Evolutionary conservation across 1,140 invertebrate genomes (phyloP), one percentile per base, ranked within the genome.

Genomic region (Drosophila arawakana): DNA sequence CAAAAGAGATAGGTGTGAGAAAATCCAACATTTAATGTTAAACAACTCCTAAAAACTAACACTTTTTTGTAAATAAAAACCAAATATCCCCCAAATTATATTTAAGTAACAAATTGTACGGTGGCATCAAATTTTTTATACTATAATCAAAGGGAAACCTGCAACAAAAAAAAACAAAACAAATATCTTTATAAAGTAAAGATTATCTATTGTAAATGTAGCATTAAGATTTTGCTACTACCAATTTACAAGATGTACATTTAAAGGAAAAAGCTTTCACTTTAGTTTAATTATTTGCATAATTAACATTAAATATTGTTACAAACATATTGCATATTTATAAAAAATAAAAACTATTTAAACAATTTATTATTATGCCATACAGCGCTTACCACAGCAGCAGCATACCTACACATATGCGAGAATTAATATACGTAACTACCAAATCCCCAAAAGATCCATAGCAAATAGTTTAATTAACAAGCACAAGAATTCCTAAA

Each of bases 281-380:
- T 88, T 88, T 88, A 88, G 83, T 88, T 88, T 89, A 88, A 88
- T 88, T 88, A 88, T 88, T 88, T 88, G 83, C 83, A 63, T 86
- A 88, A 88, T 83, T 82, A 86, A 59, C 62, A 80, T 77, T 89
- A 77, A 83, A 89, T 89, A 88, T 88, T 88, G 83, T 88, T 88
- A 88, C 73, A 88, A 88, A 83, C 80, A 89, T 89, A 88, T 83
- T 81, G 70, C 82, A 80, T 84, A 86, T 83, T 88, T 88, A 86
- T 88, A 88, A 68, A 69, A 70, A 75, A 63, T 52, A 52, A 65
- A 67, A 63, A 63, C 78, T 79, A 84, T 81, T 84, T 68, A 80
- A 80, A 77, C 67, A 49, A 80, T 80, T 74, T 57, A 57, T 78
- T 86, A 86, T 80, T 80, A 86, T 83, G 84, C 84, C 84, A 83